Evolutionary conservation across 92 coral and sea anemone genomes (phyloP), one percentile per base, ranked within the genome.

Genomic region (Zoanthus solanderi): DNA sequence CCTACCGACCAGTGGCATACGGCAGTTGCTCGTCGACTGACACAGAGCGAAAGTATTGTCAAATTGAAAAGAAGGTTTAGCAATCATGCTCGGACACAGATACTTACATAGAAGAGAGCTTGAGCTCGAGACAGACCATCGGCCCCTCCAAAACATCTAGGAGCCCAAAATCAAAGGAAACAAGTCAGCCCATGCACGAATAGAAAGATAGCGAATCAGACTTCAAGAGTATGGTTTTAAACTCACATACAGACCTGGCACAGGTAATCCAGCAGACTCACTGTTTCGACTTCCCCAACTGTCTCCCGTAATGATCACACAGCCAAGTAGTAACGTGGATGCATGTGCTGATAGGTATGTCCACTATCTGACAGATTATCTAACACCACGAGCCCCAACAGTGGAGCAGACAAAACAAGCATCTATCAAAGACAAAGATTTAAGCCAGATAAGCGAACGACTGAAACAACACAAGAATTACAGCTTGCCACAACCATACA

Each of bases 171-270:
- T 3, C 17, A 71, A 48, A 65, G 17, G 6, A 65, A 28, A 28
- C 71, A n/a, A 65, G 3, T 2, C 92, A 15, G n/a, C 87, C 7
- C 79, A 92, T 14, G 91, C 94, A 0, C 48, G 89, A 78, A 46
- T 83, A 0, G 87, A 89, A 50, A 63, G 91, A 34, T 92, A 92
- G 94, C 45, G 47, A 7, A 23, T 92, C 29, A 37, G 89, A n/a
- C 84, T 86, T 13, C 92, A 92, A 74, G 95, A 92, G 58, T 89
- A 87, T 75, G 87, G 89, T 83, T 89, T 92, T 66, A 87, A 28
- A 56, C 89, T 85, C 11, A 75, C 78, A 1, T 88, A 91, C 75
- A 53, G 86, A 58, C 94, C 94, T 14, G 88, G 92, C 5, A 9
- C 57, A 10, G 53, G 48, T 10, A 92, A 92, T 75, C 86, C 84